phyloP scores from a whole-genome alignment of 2,113 vertebrate species.

The human region DNA sequence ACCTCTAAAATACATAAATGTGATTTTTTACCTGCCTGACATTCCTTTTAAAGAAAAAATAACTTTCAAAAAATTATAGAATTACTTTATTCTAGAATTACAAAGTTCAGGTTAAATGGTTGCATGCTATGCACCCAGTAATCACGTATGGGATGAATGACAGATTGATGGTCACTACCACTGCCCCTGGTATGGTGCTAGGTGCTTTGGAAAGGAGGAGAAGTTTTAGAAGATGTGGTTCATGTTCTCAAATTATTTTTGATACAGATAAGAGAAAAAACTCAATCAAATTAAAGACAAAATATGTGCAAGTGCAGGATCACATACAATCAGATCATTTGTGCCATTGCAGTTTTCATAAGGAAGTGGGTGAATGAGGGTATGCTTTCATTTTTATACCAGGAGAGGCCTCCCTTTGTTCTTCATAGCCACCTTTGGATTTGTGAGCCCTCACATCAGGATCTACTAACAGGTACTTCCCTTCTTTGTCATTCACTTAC shows the following conservation, averaged over 20 bases:
- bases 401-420: not conserved
- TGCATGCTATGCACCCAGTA: too few species aligned
- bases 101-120: not conserved
- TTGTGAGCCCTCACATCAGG: not conserved
- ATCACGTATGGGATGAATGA: too few species aligned
- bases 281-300: not conserved
- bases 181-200: not conserved
- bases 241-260: not conserved
- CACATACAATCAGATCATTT: not conserved
- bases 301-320: not conserved
- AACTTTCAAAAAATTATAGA: not conserved
- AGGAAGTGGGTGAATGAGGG: not conserved
- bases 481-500: not conserved
- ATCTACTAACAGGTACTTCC: not conserved
- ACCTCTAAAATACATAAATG: not conserved
- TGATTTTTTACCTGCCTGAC: not conserved
- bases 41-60: not conserved
- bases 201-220: not conserved
- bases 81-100: slow-evolving; percentile 10
- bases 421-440: not conserved
- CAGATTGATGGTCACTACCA: too few species aligned
- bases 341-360: not conserved
- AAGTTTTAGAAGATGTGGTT: not conserved
- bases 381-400: not conserved
- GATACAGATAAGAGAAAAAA: not conserved